Conservation (phyloP, 2,888 invertebrate genomes). For the Catonia carolina region DNA sequence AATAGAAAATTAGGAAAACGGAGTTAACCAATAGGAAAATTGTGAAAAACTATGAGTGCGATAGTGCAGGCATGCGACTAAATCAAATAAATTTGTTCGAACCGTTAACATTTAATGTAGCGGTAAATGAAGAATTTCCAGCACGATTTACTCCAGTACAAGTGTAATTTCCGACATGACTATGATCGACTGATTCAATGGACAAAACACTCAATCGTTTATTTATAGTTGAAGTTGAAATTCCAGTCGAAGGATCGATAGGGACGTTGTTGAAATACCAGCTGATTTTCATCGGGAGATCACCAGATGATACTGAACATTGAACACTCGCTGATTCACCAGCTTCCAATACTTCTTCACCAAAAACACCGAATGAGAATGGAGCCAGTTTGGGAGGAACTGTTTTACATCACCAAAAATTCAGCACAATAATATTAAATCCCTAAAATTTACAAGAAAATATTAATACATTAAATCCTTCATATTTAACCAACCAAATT, state of each 20-base stretch:
- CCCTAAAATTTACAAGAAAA: too few relatives aligned
- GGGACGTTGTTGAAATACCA: slow-evolving; percentile 47
- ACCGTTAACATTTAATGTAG: slow-evolving; percentile 39
- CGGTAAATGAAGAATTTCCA: slow-evolving; percentile 38
- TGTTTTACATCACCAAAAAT: too few relatives aligned
- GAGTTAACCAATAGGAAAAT: too few relatives aligned
- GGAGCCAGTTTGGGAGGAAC: slow-evolving; percentile 42
- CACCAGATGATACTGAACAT: slow-evolving; percentile 40
- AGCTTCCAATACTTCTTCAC: slow-evolving; percentile 39
- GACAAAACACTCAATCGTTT: slow-evolving; percentile 37
- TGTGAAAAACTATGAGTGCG: too few relatives aligned
- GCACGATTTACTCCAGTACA: slow-evolving; percentile 40
- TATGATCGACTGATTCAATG: slow-evolving; percentile 38
- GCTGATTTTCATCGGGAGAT: slow-evolving; percentile 44
- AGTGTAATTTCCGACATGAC: slow-evolving; percentile 41
- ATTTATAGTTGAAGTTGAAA: slow-evolving; percentile 33
- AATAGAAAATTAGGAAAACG: too few relatives aligned
- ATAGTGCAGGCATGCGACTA: too few relatives aligned
- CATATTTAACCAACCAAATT: too few relatives aligned
- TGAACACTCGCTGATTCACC: slow-evolving; percentile 39
- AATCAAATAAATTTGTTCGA: background rate
- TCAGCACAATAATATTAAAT: too few relatives aligned
- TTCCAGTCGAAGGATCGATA: slow-evolving; percentile 23
- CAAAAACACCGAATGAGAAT: slow-evolving; percentile 41
- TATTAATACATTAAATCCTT: too few relatives aligned